Percentiles rank a stretch among this genome's conserved stretches.
These are phyloP conservation scores for Agrotis puta DNA, from an alignment of 2,888 invertebrate species.

Conservation along the genomic window DNA sequence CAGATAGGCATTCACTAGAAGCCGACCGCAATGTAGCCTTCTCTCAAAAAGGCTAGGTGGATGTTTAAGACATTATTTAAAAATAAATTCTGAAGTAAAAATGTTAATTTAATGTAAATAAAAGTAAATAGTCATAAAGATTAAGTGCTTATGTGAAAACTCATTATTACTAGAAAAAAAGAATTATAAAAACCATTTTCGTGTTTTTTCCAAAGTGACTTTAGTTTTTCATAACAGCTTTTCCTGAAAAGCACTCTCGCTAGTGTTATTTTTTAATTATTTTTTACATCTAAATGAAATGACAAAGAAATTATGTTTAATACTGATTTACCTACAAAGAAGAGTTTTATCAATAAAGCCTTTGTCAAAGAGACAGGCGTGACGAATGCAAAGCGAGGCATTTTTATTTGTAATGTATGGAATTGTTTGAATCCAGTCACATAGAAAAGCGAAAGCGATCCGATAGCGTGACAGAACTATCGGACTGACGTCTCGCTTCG, in stretches of 20 bases:
- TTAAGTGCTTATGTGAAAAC: slow-evolving; percentile 5
- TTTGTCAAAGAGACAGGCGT: too few relatives aligned
- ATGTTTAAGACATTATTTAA: too few relatives aligned
- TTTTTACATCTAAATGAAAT: slow-evolving; percentile 5
- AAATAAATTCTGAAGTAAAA: not conserved
- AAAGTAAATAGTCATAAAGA: not conserved
- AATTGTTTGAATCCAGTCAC: too few relatives aligned
- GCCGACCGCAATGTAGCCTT: too few relatives aligned
- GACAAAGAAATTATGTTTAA: not conserved
- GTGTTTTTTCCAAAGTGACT: slow-evolving; percentile 17
- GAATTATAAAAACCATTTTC: slow-evolving; percentile 1
- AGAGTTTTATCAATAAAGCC: too few relatives aligned
- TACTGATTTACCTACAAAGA: not conserved
- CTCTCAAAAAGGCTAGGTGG: too few relatives aligned
- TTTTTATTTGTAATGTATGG: too few relatives aligned
- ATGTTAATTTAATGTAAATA: not conserved
- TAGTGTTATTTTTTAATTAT: slow-evolving; percentile 33
- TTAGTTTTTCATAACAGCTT: slow-evolving; percentile 28
- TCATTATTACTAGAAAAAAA: slow-evolving; percentile 19
- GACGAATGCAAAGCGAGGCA: too few relatives aligned
- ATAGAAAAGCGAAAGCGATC: too few relatives aligned
- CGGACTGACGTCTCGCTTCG: too few relatives aligned
- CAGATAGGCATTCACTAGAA: too few relatives aligned
- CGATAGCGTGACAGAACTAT: too few relatives aligned
- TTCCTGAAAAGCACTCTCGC: not conserved